These are phyloP conservation scores for Samia ricini DNA, from an alignment of 1,140 invertebrate genomes.

Conservation along the genomic window DNA sequence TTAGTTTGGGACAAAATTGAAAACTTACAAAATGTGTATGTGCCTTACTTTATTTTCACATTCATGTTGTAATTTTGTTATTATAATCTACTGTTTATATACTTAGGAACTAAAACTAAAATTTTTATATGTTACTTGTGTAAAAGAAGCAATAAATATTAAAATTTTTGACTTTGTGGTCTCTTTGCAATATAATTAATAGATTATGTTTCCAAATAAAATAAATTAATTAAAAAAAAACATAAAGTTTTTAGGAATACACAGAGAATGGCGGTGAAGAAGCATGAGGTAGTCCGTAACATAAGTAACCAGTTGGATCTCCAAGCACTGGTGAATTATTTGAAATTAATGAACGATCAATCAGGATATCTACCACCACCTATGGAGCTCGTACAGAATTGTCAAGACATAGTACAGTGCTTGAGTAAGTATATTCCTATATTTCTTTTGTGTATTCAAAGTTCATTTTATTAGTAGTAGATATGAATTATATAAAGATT, in stretches of 20 bases:
- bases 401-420: constrained; percentile 60
- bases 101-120: too few relatives aligned
- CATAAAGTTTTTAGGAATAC: constrained; percentile 3
- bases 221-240: background rate
- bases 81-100: too few relatives aligned
- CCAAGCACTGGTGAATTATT: constrained; percentile 45
- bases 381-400: constrained; percentile 49
- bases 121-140: too few relatives aligned
- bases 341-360: constrained; percentile 54
- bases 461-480: constrained; percentile 5
- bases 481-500: too few relatives aligned
- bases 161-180: too few relatives aligned
- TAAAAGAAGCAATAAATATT: too few relatives aligned
- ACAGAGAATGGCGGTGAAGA: constrained; percentile 45
- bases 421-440: constrained; percentile 50
- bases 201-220: background rate
- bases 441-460: background rate
- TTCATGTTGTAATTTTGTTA: too few relatives aligned
- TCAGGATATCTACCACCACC: constrained; percentile 46
- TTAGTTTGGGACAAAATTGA: too few relatives aligned
- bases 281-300: constrained; percentile 35
- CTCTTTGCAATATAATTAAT: too few relatives aligned
- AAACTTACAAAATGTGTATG: too few relatives aligned
- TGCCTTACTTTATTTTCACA: too few relatives aligned
- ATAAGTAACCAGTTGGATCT: constrained; percentile 18